phyloP scores from a whole-genome alignment of 2,888 invertebrate genomes.

The Portevinia maculata region DNA sequence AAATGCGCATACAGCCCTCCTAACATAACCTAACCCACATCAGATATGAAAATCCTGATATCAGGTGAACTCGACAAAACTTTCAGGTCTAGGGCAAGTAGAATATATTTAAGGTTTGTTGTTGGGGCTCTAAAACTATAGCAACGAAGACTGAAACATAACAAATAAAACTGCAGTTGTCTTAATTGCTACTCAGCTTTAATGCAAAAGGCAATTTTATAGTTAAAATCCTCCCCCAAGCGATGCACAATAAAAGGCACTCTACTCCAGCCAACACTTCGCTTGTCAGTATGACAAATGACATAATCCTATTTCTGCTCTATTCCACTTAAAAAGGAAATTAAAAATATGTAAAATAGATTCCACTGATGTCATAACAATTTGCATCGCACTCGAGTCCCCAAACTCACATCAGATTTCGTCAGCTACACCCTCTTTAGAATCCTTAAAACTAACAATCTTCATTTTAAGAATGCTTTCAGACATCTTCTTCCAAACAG shows the following conservation, averaged over 20 bases:
- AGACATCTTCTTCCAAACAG: slow-evolving; percentile 41
- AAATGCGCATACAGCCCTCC: no score
- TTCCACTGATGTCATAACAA: slow-evolving; percentile 38
- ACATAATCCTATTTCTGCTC: background rate
- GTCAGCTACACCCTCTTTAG: slow-evolving; percentile 2
- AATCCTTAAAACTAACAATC: slow-evolving; percentile 30
- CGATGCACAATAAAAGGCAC: background rate
- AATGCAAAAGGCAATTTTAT: background rate
- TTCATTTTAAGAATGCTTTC: slow-evolving; percentile 42
- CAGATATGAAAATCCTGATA: no score
- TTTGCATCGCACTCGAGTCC: slow-evolving; percentile 26
- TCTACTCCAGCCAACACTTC: background rate
- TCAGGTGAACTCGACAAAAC: no score
- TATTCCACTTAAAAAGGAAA: slow-evolving; percentile 4
- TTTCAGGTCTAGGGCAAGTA: no score
- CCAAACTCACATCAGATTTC: background rate
- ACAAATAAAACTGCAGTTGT: no score
- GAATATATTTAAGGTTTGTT: no score
- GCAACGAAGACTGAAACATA: no score
- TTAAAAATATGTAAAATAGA: slow-evolving; percentile 3
- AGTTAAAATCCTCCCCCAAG: background rate
- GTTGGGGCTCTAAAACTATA: no score
- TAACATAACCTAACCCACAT: no score
- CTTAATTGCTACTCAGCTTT: no score
- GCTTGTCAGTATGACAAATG: background rate